phyloP scores from a whole-genome alignment of 2,797 vertebrate genomes.

The Alfaro cultratus region DNA sequence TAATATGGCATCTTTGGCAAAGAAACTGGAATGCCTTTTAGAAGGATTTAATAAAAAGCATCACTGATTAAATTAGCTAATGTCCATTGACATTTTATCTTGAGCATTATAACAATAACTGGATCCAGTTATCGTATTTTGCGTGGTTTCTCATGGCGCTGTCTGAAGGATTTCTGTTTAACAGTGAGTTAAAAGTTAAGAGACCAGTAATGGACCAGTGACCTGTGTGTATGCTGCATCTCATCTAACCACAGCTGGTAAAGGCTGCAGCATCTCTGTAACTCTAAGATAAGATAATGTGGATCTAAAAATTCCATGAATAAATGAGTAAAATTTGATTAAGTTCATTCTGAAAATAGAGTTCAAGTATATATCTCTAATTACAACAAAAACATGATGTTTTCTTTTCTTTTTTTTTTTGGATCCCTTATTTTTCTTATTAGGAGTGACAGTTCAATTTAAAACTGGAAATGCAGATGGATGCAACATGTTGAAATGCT shows the following conservation, averaged over 20 bases:
- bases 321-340: not conserved
- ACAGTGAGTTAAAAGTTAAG: constrained; percentile 64
- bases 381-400: not conserved
- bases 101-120: constrained; percentile 79
- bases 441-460: not conserved
- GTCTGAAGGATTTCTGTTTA: constrained; percentile 64
- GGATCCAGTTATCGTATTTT: constrained; percentile 74
- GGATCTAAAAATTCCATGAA: not conserved
- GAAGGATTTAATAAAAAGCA: constrained; percentile 85
- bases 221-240: not conserved
- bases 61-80: constrained; percentile 83
- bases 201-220: constrained; percentile 9
- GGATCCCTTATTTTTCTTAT: constrained; percentile 12
- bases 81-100: constrained; percentile 85
- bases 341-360: constrained; percentile 19
- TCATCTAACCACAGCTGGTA: not conserved
- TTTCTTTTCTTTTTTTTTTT: not conserved
- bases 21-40: constrained; percentile 80
- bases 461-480: not conserved
- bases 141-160: constrained; percentile 59
- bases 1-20: constrained; percentile 83
- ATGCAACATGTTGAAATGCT: not conserved
- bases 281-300: not conserved
- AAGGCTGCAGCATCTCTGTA: not conserved
- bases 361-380: not conserved